Evolutionary conservation across 2,113 vertebrate species (phyloP).

Genomic region (Hemibates koningsi): DNA sequence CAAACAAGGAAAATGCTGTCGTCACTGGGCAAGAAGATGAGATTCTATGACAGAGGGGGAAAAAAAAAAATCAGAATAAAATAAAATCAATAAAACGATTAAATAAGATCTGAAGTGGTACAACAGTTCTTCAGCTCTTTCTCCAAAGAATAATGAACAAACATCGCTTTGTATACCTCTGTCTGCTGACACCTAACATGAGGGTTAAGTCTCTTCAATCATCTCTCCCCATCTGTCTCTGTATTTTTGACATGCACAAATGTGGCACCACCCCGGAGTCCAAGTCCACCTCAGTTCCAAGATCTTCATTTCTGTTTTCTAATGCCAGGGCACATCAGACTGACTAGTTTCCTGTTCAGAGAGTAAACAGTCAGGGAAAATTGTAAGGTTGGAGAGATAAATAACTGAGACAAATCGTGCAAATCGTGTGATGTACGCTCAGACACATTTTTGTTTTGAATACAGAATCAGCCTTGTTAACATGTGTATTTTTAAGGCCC

Average conservation of each 20-base stretch:
- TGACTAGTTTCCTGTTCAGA: not conserved
- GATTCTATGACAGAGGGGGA: not conserved
- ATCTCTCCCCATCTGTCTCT: not conserved
- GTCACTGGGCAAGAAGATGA: not conserved
- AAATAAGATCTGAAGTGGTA: not conserved
- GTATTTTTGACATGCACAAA: not conserved
- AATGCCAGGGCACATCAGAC: not conserved
- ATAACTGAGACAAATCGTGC: not conserved
- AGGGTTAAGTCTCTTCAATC: not conserved
- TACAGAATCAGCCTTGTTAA: not conserved
- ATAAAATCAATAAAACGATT: not conserved
- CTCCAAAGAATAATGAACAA: not conserved
- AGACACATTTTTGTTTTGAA: not conserved
- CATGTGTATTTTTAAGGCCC: not conserved
- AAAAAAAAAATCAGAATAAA: not conserved
- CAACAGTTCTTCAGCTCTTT: not conserved
- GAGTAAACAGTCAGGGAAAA: not conserved
- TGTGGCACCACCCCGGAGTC: not conserved
- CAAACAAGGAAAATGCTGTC: constrained; percentile 19
- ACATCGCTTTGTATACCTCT: not conserved
- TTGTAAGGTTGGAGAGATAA: not conserved
- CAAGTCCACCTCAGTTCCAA: not conserved
- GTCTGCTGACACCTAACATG: not conserved
- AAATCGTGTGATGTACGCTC: not conserved
- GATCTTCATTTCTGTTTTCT: not conserved